Evolutionary conservation across 2,113 vertebrate species (phyloP), one percentile per base, ranked within the genome.

Genomic region (Orycteropus afer): DNA sequence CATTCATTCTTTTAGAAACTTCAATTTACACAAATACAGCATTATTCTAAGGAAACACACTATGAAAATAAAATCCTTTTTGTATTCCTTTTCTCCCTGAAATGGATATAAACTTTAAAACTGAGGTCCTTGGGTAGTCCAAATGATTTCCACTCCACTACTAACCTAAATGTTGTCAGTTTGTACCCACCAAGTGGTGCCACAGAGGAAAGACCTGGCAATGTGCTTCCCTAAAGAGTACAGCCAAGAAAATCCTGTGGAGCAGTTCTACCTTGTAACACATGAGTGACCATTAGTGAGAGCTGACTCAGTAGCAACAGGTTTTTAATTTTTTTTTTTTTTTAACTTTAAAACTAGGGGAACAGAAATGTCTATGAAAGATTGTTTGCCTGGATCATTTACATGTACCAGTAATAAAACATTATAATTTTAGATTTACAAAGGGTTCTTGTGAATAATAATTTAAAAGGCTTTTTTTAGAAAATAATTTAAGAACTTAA

Each of bases 401-500:
- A 40, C 57, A 93, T 17, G 45, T 15, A 25, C 15, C 5, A 40
- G 2, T 47, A 65, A 78, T 94, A 87, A 57, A 57, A 86, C 27
- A 79, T 89, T 67, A 89, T 81, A 4, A 22, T 69, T 78, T 69
- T 71, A 82, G 18, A 86, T 89, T 57, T 71, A 84, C 82, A 65
- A 65, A 40, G 51, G 2, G 9, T 77, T 85, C 47, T 82, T 89
- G n/a, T 34, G 27, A 90, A 29, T 67, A 85, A 63, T 69, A 49
- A 82, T n/a, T 84, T 88, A 67, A 79, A 82, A 80, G 42, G 40
- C 17, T 69, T 1, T 37, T 81, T 90, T 18, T 73, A 55, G 18
- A 18, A 55, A 18, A 55, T 53, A 57, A 15, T 83, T 95, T 69
- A 83, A 80, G 55, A 96, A 71, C 57, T 82, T 93, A 79, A 91